Evolutionary conservation across 2,797 vertebrate genomes (phyloP), one percentile per base, ranked within the genome.

Genomic region (Cacajao melanocephalus): DNA sequence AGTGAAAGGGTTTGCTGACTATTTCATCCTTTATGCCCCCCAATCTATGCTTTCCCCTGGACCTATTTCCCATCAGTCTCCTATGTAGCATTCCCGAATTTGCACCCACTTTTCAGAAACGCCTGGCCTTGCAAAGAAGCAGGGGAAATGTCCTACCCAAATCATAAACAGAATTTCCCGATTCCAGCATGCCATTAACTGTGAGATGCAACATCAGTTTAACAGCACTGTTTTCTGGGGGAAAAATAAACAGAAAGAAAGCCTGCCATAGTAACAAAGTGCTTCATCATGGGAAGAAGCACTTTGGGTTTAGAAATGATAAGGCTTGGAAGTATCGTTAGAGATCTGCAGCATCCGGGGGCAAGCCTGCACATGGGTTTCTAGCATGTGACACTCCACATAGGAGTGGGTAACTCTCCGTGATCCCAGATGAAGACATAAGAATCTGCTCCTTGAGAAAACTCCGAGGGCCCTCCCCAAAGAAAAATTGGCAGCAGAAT

Each of bases 281-380:
- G 52, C 52, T 55, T 22, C 10, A 17, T 0, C 24, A 57, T 1
- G 14, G 58, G 52, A 73, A 58, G 52, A 67, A 73, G 46, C n/a
- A 58, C 20, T 61, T 6, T 8, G 64, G 87, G 19, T 81, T 81
- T 8, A 55, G 72, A 92, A 58, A 70, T 39, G 36, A 61, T 0
- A 61, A 50, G 12, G 30, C 36, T 41, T 55, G 22, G 91, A 58
- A 61, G 46, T 57, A 85, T 83, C 82, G 44, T 61, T 30, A 8
- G 73, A 83, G 26, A 75, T 19, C 5, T 0, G 1, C 14, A 55
- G 46, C 0, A 0, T 13, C n/a, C 22, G 0, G 0, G n/a, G 61
- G 67, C 39, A 44, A 67, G 79, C 11, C 55, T 58, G 33, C 36
- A 44, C 1, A 5, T 0, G 5, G 28, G 48, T n/a, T 55, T 46